Percentiles rank a stretch among this genome's conserved stretches.
phyloP scores from a whole-genome alignment of 2,797 vertebrate species.

The Adrianichthys oophorus region DNA sequence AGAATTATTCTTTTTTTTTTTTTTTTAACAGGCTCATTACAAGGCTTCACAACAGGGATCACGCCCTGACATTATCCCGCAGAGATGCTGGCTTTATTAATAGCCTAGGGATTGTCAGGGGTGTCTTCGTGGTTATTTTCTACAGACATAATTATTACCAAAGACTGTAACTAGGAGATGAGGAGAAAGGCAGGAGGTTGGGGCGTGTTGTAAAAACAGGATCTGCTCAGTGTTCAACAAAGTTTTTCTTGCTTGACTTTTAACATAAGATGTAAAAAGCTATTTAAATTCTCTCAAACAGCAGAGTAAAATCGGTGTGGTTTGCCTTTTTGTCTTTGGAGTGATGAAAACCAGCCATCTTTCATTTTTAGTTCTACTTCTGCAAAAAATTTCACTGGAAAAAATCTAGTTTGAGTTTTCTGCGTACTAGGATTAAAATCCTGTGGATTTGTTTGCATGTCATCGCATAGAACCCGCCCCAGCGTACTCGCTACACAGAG shows the following conservation, averaged over 20 bases:
- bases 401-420: no score
- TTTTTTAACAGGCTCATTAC: slow-evolving; percentile 26
- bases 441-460: slow-evolving; percentile 12
- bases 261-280: no score
- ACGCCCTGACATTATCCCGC: slow-evolving; percentile 63
- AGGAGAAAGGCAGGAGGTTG: slow-evolving; percentile 8
- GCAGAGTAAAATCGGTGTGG: no score
- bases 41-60: slow-evolving; percentile 38
- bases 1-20: no score
- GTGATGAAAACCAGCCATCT: no score
- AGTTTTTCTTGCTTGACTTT: slow-evolving; percentile 5
- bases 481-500: slow-evolving; percentile 86
- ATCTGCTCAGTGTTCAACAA: slow-evolving; percentile 43
- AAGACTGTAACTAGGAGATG: slow-evolving; percentile 49
- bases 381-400: no score
- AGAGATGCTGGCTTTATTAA: slow-evolving; percentile 63
- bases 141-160: slow-evolving; percentile 52
- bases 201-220: slow-evolving; percentile 38
- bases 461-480: slow-evolving; percentile 86
- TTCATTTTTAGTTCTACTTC: no score
- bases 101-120: slow-evolving; percentile 58
- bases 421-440: no score
- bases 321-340: no score
- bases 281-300: no score
- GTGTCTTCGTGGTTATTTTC: slow-evolving; percentile 51